These are phyloP conservation scores for Lepidonotus clava DNA, from an alignment of 2,888 invertebrate genomes.

Conservation along the genomic window DNA sequence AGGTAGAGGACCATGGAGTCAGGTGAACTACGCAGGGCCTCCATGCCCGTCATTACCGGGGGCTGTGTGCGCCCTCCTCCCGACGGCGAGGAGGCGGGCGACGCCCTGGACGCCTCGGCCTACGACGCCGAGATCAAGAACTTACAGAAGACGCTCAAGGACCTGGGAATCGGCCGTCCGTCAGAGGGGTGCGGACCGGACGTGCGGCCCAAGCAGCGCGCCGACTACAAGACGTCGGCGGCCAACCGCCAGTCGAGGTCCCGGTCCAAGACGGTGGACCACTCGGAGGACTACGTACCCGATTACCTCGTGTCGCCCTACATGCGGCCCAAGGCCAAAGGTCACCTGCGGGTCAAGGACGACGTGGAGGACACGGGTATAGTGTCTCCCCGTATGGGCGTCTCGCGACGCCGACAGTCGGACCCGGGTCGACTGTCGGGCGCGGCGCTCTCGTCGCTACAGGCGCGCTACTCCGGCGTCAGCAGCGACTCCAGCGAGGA, in stretches of 20 bases:
- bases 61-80: conserved; percentile 12
- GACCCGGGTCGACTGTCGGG: conserved; percentile 48
- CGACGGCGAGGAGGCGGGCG: background rate
- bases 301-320: conserved; percentile 47
- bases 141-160: conserved; percentile 50
- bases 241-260: conserved; percentile 13
- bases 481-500: conserved; percentile 51
- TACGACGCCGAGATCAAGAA: conserved; percentile 54
- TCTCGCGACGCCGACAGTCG: conserved; percentile 33
- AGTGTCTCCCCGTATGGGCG: conserved; percentile 10
- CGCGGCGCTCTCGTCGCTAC: conserved; percentile 7
- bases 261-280: conserved; percentile 15
- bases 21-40: conserved; percentile 30
- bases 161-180: conserved; percentile 45
- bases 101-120: background rate
- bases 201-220: conserved; percentile 48
- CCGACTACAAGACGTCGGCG: conserved; percentile 26
- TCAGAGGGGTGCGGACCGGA: background rate
- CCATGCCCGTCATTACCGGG: conserved; percentile 32
- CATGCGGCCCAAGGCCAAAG: conserved; percentile 33
- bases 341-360: conserved; percentile 34
- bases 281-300: conserved; percentile 43
- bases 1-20: conserved; percentile 28
- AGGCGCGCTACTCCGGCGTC: background rate
- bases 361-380: conserved; percentile 49